Percentiles rank a stretch among this genome's conserved stretches.
Conservation (phyloP, 2,888 invertebrate species). For the Polyommatus icarus region DNA sequence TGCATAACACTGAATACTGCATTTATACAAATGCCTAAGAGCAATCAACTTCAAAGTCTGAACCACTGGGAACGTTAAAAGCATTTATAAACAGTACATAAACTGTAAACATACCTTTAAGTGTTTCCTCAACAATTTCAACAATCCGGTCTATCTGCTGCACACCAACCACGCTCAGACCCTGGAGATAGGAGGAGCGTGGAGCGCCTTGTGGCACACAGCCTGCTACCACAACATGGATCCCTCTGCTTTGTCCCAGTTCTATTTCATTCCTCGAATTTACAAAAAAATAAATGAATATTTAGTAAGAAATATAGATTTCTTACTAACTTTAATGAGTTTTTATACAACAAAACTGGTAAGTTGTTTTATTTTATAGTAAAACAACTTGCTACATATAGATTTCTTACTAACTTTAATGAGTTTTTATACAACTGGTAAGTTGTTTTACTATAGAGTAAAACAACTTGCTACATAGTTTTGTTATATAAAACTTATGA, state of each 20-base stretch:
- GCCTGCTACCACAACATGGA: constrained; percentile 96
- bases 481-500: too few species aligned
- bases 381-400: too few species aligned
- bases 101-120: constrained; percentile 84
- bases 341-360: too few species aligned
- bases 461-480: too few species aligned
- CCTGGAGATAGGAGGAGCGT: constrained; percentile 84
- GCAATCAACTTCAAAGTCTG: background rate
- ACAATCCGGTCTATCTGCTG: constrained; percentile 99
- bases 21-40: too few species aligned
- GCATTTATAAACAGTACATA: background rate
- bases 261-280: constrained; percentile 89
- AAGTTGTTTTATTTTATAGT: too few species aligned
- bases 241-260: constrained; percentile 85
- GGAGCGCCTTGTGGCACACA: constrained; percentile 98
- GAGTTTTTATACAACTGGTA: too few species aligned
- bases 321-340: too few species aligned
- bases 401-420: too few species aligned
- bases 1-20: too few species aligned
- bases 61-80: background rate
- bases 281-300: constrained; percentile 35
- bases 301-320: background rate
- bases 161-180: constrained; percentile 97
- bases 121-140: constrained; percentile 98
- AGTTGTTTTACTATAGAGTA: too few species aligned